These are phyloP conservation scores for Slavum lentiscoides DNA, from an alignment of 2,888 invertebrate species.

Conservation along the genomic window DNA sequence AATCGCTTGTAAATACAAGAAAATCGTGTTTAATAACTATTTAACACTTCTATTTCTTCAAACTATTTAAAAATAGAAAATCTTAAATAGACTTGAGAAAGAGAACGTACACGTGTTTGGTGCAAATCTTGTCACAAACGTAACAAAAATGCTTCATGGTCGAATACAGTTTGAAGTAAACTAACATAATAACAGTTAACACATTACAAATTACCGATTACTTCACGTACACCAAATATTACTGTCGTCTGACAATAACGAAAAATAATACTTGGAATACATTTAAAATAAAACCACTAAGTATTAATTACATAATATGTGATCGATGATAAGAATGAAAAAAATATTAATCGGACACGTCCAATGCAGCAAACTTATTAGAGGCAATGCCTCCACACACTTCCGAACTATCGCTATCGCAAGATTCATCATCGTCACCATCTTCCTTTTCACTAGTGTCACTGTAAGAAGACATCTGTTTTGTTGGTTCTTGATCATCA, in stretches of 20 bases:
- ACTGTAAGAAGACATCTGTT: slow-evolving; percentile 44
- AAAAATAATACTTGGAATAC: neutral
- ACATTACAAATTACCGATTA: too few relatives aligned
- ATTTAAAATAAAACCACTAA: neutral
- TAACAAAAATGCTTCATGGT: too few relatives aligned
- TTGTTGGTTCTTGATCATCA: slow-evolving; percentile 56
- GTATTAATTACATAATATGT: neutral
- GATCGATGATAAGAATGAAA: too few relatives aligned
- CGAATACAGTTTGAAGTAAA: too few relatives aligned
- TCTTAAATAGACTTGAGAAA: too few relatives aligned
- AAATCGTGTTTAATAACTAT: too few relatives aligned
- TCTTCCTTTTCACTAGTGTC: slow-evolving; percentile 53
- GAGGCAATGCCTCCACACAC: slow-evolving; percentile 53
- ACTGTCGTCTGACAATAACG: too few relatives aligned
- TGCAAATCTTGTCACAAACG: too few relatives aligned
- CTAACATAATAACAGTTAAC: too few relatives aligned
- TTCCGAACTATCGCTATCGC: slow-evolving; percentile 56
- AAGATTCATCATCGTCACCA: slow-evolving; percentile 52
- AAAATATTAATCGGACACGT: slow-evolving; percentile 44
- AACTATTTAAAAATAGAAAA: neutral
- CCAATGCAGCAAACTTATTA: slow-evolving; percentile 55
- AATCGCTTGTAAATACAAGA: neutral
- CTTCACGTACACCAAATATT: too few relatives aligned
- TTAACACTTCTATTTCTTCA: neutral
- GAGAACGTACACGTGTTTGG: too few relatives aligned